Evolutionary conservation across 2,113 vertebrate species (phyloP), one percentile per base, ranked within the genome.

Genomic region (Thamnaconus septentrionalis): DNA sequence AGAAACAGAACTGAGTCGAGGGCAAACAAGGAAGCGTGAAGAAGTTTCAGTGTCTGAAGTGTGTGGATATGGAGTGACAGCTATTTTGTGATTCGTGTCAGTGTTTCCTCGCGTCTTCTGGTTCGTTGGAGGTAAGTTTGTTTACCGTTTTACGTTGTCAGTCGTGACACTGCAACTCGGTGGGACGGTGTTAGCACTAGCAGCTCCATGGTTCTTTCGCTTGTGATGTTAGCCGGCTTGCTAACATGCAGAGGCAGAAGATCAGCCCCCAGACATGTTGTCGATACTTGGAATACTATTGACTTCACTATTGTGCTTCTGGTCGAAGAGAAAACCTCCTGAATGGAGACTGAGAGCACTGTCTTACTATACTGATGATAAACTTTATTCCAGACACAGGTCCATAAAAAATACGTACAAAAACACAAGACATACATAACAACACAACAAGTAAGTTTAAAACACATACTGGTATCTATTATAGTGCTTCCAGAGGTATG

Each of bases 1-100:
- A 91, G 80, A 84, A 84, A 66, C 47, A 0, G 57, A 68, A 63
- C 47, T 39, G 52, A 7, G 5, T 53, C 8, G 3, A 45, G 40
- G 65, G 48, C 6, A 43, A 54, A 18, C 6, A 55, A 44, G 12
- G 0, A 53, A 3, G 31, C 12, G 3, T 12, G 1, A 6, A 40
- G 7, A 42, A 7, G 6, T 7, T 5, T 41, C 18, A 2, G 2
- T 31, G 18, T 31, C 18, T 31, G 18, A 31, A 9, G 60, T 10
- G 0, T 0, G 6, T 4, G 3, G 9, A 5, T 31, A 4, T 3
- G 8, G 4, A 6, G 1, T 10, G 4, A 52, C 3, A 3, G 10
- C 6, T 42, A 4, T 4, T 9, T 3, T 5, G 6, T 56, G 55
- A 7, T 59, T 58, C 61, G 2, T 8, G 8, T 41, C 11, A 7